Evolutionary conservation across 2,113 vertebrate species (phyloP).

Genomic region (Ahaetulla prasina): DNA sequence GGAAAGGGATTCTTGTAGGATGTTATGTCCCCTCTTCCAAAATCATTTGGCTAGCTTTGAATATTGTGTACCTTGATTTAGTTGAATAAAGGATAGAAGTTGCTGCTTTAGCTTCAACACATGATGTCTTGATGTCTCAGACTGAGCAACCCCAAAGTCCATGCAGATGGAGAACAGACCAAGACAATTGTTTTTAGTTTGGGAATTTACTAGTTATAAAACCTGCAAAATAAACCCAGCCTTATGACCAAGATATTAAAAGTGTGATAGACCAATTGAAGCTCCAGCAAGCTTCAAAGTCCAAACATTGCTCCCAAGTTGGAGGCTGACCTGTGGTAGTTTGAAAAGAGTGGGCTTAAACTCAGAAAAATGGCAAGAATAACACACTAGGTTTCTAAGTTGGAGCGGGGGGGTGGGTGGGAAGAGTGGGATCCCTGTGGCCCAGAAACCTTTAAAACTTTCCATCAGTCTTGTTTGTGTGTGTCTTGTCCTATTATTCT

Average conservation of each 20-base stretch:
- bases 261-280: background rate
- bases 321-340: background rate
- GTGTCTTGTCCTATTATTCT: constrained; percentile 14
- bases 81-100: background rate
- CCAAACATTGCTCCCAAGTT: constrained; percentile 7
- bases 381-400: constrained; percentile 12
- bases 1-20: background rate
- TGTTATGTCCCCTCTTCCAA: background rate
- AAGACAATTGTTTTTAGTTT: background rate
- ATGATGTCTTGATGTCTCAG: background rate
- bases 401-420: background rate
- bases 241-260: background rate
- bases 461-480: background rate
- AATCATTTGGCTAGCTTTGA: background rate
- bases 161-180: background rate
- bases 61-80: background rate
- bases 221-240: background rate
- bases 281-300: background rate
- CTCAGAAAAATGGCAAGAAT: constrained; percentile 1
- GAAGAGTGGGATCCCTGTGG: background rate
- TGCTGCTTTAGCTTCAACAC: background rate
- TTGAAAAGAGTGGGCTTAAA: background rate
- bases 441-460: background rate
- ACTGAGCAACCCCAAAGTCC: background rate
- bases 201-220: background rate